Conservation (phyloP, 2,113 vertebrate species). For the Silurus asotus region DNA sequence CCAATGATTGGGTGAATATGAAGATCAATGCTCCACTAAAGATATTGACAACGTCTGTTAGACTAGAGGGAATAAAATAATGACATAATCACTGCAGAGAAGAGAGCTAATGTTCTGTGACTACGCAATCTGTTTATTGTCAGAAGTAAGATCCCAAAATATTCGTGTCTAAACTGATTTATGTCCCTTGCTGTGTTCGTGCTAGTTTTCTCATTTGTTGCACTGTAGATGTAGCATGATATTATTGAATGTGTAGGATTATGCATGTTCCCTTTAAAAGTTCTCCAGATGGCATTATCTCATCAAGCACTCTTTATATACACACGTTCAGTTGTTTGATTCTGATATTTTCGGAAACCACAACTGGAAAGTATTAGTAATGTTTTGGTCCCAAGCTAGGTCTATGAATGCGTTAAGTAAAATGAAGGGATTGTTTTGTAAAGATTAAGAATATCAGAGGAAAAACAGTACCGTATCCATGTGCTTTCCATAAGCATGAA, state of each 20-base stretch:
- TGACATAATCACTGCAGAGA: background rate
- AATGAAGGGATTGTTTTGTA: background rate
- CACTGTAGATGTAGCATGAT: background rate
- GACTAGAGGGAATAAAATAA: background rate
- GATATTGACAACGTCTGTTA: background rate
- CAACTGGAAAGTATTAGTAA: background rate
- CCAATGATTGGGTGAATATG: background rate
- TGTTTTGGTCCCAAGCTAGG: background rate
- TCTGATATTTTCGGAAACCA: background rate
- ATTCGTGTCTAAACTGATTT: background rate
- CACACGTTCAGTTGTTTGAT: background rate
- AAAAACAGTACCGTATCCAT: background rate
- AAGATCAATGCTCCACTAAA: background rate
- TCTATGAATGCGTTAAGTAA: background rate
- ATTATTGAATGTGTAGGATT: background rate
- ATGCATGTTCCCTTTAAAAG: background rate
- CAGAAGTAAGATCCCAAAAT: background rate
- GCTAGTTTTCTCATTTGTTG: background rate
- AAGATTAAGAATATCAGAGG: background rate
- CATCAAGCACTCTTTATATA: background rate
- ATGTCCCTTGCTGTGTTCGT: background rate
- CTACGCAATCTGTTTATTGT: slow-evolving; percentile 8
- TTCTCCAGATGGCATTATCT: background rate
- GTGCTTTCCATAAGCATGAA: background rate
- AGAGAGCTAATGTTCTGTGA: background rate